These are phyloP conservation scores for Remorina albescens DNA, from an alignment of 2,797 vertebrate genomes.

Conservation along the genomic window DNA sequence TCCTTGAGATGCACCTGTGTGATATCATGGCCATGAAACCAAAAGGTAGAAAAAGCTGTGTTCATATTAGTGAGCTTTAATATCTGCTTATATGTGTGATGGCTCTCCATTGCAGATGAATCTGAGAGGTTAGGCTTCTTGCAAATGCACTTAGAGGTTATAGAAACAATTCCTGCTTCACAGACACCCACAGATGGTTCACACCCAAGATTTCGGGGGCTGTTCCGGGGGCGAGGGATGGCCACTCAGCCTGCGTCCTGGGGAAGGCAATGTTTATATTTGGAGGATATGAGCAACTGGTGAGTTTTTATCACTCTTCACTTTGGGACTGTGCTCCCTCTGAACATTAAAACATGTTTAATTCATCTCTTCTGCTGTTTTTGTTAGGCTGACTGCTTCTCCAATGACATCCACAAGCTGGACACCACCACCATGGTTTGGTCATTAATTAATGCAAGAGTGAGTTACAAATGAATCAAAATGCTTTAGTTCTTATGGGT, in stretches of 20 bases:
- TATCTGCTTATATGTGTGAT: conserved; percentile 40
- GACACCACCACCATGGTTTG: conserved; percentile 94
- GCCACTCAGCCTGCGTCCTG: conserved; percentile 95
- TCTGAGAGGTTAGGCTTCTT: neutral
- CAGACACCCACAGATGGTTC: conserved; percentile 95
- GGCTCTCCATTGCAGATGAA: conserved; percentile 21
- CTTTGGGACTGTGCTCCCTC: neutral
- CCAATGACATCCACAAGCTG: conserved; percentile 97
- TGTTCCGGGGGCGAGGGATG: conserved; percentile 95
- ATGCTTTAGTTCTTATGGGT: neutral
- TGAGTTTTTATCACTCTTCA: conserved; percentile 76
- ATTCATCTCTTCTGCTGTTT: conserved; percentile 40
- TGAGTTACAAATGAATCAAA: conserved; percentile 77
- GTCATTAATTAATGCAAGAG: conserved; percentile 94
- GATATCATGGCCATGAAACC: conserved; percentile 19
- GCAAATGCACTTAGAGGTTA: neutral
- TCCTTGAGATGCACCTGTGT: conserved; percentile 54
- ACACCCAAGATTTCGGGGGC: conserved; percentile 93
- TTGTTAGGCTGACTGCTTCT: conserved; percentile 97
- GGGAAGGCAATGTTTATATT: conserved; percentile 98
- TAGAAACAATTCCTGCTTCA: conserved; percentile 49
- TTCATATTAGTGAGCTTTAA: conserved; percentile 11
- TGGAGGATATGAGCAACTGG: conserved; percentile 98
- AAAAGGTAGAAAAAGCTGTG: conserved; percentile 18
- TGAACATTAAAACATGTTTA: conserved; percentile 30